phyloP scores from a whole-genome alignment of 2,888 invertebrate genomes.

The Drosophila cyrtoloma region DNA sequence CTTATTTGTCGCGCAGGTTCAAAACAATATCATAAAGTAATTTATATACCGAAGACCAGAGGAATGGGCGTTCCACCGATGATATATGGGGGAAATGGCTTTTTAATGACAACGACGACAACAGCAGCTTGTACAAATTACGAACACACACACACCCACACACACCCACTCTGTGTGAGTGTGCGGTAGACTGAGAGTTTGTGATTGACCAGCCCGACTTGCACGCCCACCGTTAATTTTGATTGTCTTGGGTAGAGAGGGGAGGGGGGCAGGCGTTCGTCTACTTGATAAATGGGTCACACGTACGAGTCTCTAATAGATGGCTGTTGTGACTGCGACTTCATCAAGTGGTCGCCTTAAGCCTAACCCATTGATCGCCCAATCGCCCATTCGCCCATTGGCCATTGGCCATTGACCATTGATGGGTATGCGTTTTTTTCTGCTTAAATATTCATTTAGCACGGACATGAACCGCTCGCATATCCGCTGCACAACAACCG shows the following conservation, averaged over 20 bases:
- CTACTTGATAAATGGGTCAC: slow-evolving; percentile 78
- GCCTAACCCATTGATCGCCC: slow-evolving; percentile 29
- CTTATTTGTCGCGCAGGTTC: slow-evolving; percentile 80
- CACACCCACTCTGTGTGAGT: neutral
- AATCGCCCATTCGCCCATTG: slow-evolving; percentile 3
- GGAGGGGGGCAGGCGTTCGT: slow-evolving; percentile 13
- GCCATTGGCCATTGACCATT: slow-evolving; percentile 17
- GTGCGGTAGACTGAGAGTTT: slow-evolving; percentile 19
- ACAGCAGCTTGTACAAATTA: slow-evolving; percentile 84
- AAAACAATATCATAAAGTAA: slow-evolving; percentile 83
- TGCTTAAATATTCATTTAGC: slow-evolving; percentile 77
- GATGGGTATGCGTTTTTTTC: slow-evolving; percentile 43
- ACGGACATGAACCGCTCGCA: slow-evolving; percentile 46
- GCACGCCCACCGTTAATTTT: slow-evolving; percentile 71
- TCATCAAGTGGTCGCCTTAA: slow-evolving; percentile 71
- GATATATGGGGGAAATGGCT: slow-evolving; percentile 84
- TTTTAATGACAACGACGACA: slow-evolving; percentile 85
- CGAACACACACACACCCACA: slow-evolving; percentile 40
- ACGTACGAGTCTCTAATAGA: slow-evolving; percentile 66
- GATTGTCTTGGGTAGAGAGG: slow-evolving; percentile 64
- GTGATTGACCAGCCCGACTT: slow-evolving; percentile 69
- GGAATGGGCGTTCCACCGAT: slow-evolving; percentile 60
- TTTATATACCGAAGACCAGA: slow-evolving; percentile 69
- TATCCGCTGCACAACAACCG: slow-evolving; percentile 27
- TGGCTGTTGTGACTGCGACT: slow-evolving; percentile 71